These are phyloP conservation scores for Dascyllus trimaculatus DNA, from an alignment of 2,113 vertebrate genomes.

Conservation along the genomic window DNA sequence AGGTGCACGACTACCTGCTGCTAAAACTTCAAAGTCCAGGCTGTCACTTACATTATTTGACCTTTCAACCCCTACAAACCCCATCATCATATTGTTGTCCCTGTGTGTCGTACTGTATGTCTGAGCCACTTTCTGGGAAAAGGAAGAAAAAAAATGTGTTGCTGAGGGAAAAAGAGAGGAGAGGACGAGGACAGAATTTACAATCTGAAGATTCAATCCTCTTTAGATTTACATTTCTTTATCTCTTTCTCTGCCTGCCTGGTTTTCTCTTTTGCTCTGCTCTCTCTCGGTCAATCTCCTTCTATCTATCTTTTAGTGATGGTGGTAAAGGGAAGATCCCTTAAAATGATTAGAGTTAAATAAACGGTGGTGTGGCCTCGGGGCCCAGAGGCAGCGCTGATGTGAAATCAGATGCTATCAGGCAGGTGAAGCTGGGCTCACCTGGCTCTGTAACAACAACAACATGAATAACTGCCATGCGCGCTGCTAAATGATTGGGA, in stretches of 20 bases:
- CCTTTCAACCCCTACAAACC: conserved; percentile 65
- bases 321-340: conserved; percentile 73
- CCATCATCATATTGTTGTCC: conserved; percentile 57
- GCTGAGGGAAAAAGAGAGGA: conserved; percentile 26
- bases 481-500: conserved; percentile 61
- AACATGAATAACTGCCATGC: conserved; percentile 68
- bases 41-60: conserved; percentile 79
- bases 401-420: conserved; percentile 79
- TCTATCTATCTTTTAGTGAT: conserved; percentile 62
- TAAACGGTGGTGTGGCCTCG: conserved; percentile 66
- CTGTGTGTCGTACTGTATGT: conserved; percentile 19
- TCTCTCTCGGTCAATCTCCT: conserved; percentile 42
- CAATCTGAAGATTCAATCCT: conserved; percentile 22
- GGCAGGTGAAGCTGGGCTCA: conserved; percentile 81
- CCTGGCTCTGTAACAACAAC: conserved; percentile 67
- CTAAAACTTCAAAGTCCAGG: conserved; percentile 78
- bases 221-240: conserved; percentile 44
- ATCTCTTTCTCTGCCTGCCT: conserved; percentile 27
- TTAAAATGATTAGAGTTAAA: conserved; percentile 81
- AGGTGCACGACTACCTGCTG: conserved; percentile 65
- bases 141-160: neutral
- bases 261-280: conserved; percentile 27
- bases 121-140: conserved; percentile 8
- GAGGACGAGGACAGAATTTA: conserved; percentile 33
- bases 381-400: conserved; percentile 74